A percentile compares a stretch with the other conserved stretches of the same genome.
Evolutionary conservation across 2,797 vertebrate genomes (phyloP).

Genomic region (Threskiornis aethiopicus): DNA sequence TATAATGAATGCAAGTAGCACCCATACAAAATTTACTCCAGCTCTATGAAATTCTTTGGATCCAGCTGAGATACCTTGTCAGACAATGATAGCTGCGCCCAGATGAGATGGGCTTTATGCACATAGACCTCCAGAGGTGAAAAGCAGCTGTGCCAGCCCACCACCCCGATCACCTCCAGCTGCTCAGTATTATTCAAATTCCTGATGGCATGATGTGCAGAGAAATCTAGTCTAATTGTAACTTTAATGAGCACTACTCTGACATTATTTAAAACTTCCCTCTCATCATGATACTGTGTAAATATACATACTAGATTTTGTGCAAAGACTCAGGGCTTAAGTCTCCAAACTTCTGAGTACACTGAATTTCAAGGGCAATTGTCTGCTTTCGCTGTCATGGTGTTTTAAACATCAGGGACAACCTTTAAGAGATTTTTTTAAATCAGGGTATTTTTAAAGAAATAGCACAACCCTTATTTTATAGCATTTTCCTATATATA

Average conservation of each 20-base stretch:
- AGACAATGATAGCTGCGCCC: background rate
- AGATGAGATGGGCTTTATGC: background rate
- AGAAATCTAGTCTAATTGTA: background rate
- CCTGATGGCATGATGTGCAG: background rate
- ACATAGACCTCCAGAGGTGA: background rate
- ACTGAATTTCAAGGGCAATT: background rate
- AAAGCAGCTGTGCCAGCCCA: background rate
- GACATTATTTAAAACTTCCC: background rate
- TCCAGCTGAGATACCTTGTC: background rate
- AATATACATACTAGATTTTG: background rate
- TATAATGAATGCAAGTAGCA: background rate
- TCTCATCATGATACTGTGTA: background rate
- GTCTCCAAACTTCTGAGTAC: background rate
- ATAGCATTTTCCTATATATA: background rate
- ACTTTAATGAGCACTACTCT: background rate
- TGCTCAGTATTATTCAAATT: background rate
- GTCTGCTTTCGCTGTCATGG: background rate
- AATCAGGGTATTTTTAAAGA: background rate
- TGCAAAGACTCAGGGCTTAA: background rate
- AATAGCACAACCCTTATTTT: background rate
- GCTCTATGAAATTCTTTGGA: background rate
- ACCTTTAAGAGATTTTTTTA: background rate
- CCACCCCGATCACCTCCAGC: accelerated
- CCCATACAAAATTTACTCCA: background rate
- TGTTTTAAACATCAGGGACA: background rate